phyloP scores from a whole-genome alignment of 1,140 invertebrate species.

The Leptopilina boulardi region DNA sequence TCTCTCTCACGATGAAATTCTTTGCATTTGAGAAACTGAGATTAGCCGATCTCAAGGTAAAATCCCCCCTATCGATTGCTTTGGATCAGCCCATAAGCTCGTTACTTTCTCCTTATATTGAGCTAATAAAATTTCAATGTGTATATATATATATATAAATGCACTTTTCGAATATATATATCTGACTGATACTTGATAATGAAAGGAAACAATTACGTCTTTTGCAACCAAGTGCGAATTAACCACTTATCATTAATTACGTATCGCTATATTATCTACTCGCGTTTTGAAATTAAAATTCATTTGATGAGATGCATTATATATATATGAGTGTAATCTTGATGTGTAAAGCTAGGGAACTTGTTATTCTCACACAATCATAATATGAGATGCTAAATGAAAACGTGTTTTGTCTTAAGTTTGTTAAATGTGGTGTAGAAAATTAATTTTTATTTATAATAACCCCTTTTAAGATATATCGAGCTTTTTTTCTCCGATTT shows the following conservation, averaged over 20 bases:
- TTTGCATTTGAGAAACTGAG: constrained; percentile 29
- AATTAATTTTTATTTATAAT: too few relatives aligned
- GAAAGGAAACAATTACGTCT: neutral
- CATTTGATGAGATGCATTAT: constrained; percentile 3
- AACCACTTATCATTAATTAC: constrained; percentile 15
- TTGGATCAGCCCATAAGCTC: neutral
- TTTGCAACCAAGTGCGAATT: neutral
- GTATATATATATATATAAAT: neutral
- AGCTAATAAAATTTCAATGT: constrained; percentile 19
- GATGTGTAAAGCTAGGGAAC: constrained; percentile 1
- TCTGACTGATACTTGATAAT: neutral
- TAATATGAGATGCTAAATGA: neutral
- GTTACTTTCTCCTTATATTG: constrained; percentile 30
- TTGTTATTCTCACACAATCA: neutral
- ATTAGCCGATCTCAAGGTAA: constrained; percentile 28
- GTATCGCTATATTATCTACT: neutral
- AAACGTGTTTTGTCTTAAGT: neutral
- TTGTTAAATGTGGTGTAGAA: too few relatives aligned
- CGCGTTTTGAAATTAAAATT: neutral
- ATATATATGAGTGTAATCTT: neutral
- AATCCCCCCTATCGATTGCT: constrained; percentile 4
- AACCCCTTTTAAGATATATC: too few relatives aligned
- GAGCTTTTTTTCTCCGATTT: neutral
- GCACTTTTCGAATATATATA: neutral
- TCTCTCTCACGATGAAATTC: constrained; percentile 20